Conservation (phyloP, 2,888 invertebrate genomes). For the Automeris io region DNA sequence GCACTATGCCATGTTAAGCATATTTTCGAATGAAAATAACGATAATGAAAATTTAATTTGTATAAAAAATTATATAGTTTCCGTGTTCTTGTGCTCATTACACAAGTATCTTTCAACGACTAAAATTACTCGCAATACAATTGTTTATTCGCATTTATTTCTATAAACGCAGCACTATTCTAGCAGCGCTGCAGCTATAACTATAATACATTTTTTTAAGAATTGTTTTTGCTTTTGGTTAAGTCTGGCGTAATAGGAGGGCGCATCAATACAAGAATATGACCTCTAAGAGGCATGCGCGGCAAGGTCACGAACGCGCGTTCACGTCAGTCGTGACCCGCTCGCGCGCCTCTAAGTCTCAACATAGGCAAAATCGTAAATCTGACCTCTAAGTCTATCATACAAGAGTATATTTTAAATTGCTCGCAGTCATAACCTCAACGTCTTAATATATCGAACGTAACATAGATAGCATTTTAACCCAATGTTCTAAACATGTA, state of each 20-base stretch:
- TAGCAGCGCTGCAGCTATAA: background rate
- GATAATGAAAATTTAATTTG: too few relatives aligned
- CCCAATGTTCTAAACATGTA: too few relatives aligned
- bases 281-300: conserved; percentile 69
- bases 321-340: conserved; percentile 74
- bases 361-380: conserved; percentile 34
- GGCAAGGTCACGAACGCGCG: conserved; percentile 77
- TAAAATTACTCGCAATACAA: too few relatives aligned
- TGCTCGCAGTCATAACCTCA: conserved; percentile 33
- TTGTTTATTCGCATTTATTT: too few relatives aligned
- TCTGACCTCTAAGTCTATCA: conserved; percentile 45
- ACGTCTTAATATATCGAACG: conserved; percentile 48
- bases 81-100: too few relatives aligned
- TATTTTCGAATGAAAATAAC: too few relatives aligned
- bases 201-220: background rate
- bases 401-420: conserved; percentile 57
- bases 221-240: too few relatives aligned
- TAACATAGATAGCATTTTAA: conserved; percentile 35
- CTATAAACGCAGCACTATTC: too few relatives aligned
- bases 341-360: conserved; percentile 51
- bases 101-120: too few relatives aligned
- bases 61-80: too few relatives aligned
- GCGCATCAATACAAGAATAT: conserved; percentile 66
- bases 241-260: conserved; percentile 42
- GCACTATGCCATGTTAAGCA: too few relatives aligned